phyloP scores from a whole-genome alignment of 2,113 vertebrate genomes.

The Aldabrachelys gigantea region DNA sequence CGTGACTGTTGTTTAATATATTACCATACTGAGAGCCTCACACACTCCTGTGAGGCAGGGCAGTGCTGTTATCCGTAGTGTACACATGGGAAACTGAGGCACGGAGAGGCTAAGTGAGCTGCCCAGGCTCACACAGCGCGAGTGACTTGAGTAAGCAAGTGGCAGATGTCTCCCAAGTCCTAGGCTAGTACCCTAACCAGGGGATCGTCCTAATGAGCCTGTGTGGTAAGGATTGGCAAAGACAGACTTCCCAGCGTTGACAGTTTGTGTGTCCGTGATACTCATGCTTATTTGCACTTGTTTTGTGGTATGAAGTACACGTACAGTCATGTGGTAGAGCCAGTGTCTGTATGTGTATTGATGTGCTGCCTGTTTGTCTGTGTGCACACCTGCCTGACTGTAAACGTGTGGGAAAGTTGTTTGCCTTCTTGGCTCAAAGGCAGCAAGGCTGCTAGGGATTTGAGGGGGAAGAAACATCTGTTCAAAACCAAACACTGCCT shows the following conservation, averaged over 20 bases:
- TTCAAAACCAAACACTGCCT: constrained; percentile 85
- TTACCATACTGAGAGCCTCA: fast-evolving
- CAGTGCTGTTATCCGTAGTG: background rate
- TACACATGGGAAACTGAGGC: background rate
- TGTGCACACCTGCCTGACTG: constrained; percentile 57
- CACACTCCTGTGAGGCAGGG: background rate
- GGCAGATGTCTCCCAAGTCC: background rate
- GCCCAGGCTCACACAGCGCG: background rate
- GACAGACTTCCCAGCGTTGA: background rate
- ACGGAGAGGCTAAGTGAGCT: background rate
- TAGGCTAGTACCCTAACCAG: background rate
- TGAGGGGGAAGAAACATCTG: constrained; percentile 78
- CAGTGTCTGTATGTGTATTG: background rate
- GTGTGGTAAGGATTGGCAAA: background rate
- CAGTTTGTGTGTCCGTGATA: background rate
- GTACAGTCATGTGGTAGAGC: background rate
- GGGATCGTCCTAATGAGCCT: background rate
- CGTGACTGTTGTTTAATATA: background rate
- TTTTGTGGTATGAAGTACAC: background rate
- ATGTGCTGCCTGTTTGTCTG: background rate
- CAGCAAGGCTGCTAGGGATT: constrained; percentile 46
- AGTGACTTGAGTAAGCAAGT: background rate
- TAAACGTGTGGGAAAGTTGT: constrained; percentile 70
- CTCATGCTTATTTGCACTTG: background rate
- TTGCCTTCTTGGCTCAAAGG: constrained; percentile 59